These are phyloP conservation scores for Masnerella sp. DNA, from an alignment of 2,888 invertebrate genomes.

Conservation along the genomic window DNA sequence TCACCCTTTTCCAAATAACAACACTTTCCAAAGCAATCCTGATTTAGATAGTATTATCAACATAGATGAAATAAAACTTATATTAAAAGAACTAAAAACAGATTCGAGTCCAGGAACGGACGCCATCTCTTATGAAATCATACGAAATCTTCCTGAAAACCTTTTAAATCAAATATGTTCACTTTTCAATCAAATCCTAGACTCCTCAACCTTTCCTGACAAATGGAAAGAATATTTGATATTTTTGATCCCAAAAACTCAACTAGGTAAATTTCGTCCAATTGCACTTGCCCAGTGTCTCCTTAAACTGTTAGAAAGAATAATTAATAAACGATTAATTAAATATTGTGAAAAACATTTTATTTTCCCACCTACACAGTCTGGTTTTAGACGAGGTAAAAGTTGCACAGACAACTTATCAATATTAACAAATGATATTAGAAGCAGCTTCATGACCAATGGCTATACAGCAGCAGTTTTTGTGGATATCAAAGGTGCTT, in stretches of 20 bases:
- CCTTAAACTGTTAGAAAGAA: slow-evolving; percentile 15
- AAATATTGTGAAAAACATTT: neutral
- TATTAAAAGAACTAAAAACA: too few species aligned
- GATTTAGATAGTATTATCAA: too few species aligned
- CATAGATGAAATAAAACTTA: too few species aligned
- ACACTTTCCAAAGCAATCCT: too few species aligned
- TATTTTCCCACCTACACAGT: neutral
- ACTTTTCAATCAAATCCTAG: neutral
- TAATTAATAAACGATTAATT: slow-evolving; percentile 2
- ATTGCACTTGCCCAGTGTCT: slow-evolving; percentile 9
- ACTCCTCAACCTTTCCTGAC: neutral
- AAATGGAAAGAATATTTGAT: slow-evolving; percentile 12
- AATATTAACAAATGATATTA: slow-evolving; percentile 5
- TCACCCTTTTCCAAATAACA: too few species aligned
- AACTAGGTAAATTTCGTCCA: slow-evolving; percentile 15
- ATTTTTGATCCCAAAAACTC: slow-evolving; percentile 8
- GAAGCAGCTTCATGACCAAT: neutral
- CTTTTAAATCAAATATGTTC: neutral
- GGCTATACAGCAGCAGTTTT: neutral
- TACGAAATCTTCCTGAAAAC: neutral
- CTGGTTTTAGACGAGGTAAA: slow-evolving; percentile 11
- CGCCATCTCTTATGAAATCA: neutral
- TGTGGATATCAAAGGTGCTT: slow-evolving; percentile 9
- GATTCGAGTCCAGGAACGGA: neutral
- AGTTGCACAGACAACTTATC: neutral